Base-by-base conservation (phyloP, 2,113 vertebrate species). In the Chiloscyllium plagiosum region DNA sequence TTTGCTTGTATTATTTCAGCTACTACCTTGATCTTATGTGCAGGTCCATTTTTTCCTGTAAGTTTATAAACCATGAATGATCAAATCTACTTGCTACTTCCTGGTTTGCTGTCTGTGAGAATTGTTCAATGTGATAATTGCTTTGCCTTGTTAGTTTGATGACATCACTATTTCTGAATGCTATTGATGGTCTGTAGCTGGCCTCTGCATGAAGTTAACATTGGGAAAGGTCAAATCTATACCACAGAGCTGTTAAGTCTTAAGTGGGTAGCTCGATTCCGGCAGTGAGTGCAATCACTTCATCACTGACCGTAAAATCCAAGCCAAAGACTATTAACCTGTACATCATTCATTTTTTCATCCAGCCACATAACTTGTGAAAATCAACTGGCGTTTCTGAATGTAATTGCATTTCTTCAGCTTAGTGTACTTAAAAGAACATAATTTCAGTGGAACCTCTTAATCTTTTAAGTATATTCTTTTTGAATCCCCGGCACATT, bases 311-410 rank as follows among this genome's bases (percentile, higher is more conserved):
- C 1, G 29, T 10, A 78, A 78, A n/a, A 78, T 78, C 72, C 26
- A 72, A 78, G 72, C 72, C 72, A 78, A n/a, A 37, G 33, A 78
- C 76, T 78, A 33, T 76, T 33, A 78, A 15, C 29, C 76, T n/a
- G 33, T 17, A 17, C 78, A 37, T 6, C 37, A 83, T 17, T 83
- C 37, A 37, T 37, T 20, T 56, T 65, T 29, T 65, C 56, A 68
- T 24, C 89, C 29, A 33, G 56, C 22, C 89, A 68, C 4, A 65
- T 37, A 68, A 20, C 65, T 93, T 65, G 29, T 42, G n/a, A 68
- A 93, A 93, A 93, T 93, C 89, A 93, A 93, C 89, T 22, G 37
- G 37, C 89, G 66, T 61, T 66, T 92, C n/a, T n/a, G 33, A 20
- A 66, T 68, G 17, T 65, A 93, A 87, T 93, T 93, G 8, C 4